A percentile compares a stretch with the other conserved stretches of the same genome.
Conservation (phyloP, 2,888 invertebrate species). For the Megaustenia siamemsis region DNA sequence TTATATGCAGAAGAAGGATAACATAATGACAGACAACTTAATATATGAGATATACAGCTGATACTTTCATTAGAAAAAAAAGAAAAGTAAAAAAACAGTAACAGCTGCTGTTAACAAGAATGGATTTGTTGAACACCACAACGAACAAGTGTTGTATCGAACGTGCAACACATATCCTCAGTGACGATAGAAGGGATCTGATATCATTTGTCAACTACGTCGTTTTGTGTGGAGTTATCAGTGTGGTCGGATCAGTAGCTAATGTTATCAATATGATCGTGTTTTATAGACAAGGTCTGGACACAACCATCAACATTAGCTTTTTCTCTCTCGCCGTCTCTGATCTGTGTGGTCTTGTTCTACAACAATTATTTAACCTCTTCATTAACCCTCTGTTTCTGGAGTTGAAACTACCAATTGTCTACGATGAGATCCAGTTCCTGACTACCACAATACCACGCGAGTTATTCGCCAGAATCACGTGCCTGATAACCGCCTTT, state of each 20-base stretch:
- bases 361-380: slow-evolving; percentile 8
- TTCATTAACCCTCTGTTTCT: slow-evolving; percentile 2
- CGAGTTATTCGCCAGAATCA: slow-evolving; percentile 17
- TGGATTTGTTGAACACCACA: no score
- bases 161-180: no score
- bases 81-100: no score
- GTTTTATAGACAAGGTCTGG: slow-evolving; percentile 19
- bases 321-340: slow-evolving; percentile 13
- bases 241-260: neutral
- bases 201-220: slow-evolving; percentile 1
- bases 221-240: neutral
- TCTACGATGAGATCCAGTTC: neutral
- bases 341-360: slow-evolving; percentile 12
- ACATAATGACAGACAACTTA: no score
- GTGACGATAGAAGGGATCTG: neutral
- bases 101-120: no score
- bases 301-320: slow-evolving; percentile 27
- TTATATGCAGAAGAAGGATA: no score
- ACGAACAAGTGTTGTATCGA: no score
- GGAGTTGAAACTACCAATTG: neutral
- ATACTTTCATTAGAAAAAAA: no score
- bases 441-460: neutral
- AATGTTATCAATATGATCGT: slow-evolving; percentile 4
- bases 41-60: no score
- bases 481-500: slow-evolving; percentile 1